Conservation (phyloP, 2,888 invertebrate genomes). For the Arge pagana region DNA sequence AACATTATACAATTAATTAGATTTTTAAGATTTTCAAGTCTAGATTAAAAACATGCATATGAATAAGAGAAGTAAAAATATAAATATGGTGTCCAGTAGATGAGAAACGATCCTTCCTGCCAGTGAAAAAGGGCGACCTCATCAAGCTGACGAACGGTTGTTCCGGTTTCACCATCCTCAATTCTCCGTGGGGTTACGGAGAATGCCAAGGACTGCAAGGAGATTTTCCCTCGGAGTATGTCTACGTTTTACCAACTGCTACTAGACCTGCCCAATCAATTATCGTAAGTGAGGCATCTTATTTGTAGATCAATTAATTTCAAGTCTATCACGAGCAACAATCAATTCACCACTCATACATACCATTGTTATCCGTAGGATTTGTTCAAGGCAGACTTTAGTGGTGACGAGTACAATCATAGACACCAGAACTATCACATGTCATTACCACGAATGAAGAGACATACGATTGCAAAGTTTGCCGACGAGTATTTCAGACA, state of each 20-base stretch:
- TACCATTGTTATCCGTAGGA: conserved; percentile 41
- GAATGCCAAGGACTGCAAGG: conserved; percentile 74
- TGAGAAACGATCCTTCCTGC: conserved; percentile 64
- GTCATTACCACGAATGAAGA: conserved; percentile 69
- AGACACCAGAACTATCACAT: conserved; percentile 32
- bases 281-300: conserved; percentile 35
- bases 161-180: conserved; percentile 76
- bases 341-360: background rate
- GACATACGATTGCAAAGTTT: conserved; percentile 84
- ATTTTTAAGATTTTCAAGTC: too few species aligned
- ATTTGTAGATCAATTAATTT: background rate
- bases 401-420: conserved; percentile 32
- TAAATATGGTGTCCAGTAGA: conserved; percentile 64
- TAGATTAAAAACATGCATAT: background rate
- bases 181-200: conserved; percentile 74
- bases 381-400: conserved; percentile 53
- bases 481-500: conserved; percentile 80
- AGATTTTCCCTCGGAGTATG: conserved; percentile 83
- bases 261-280: conserved; percentile 67
- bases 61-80: conserved; percentile 1
- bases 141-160: conserved; percentile 77
- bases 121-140: conserved; percentile 77
- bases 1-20: background rate
- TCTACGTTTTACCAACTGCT: conserved; percentile 85
- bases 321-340: background rate